Conservation (phyloP, 2,113 vertebrate species). For the Bombycilla garrulus region DNA sequence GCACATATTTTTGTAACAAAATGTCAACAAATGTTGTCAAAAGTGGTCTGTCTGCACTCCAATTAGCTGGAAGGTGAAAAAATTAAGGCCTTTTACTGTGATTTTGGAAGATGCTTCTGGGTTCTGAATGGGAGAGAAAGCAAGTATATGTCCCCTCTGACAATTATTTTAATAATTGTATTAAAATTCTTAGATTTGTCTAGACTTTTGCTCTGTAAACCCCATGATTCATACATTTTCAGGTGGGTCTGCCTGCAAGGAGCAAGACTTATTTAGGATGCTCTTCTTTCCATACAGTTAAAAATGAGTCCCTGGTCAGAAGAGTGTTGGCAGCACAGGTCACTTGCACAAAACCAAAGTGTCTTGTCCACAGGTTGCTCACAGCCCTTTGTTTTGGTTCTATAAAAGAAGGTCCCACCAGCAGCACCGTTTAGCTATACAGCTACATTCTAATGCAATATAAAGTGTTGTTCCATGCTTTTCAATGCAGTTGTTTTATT, state of each 20-base stretch:
- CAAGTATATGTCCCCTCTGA: neutral
- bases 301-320: neutral
- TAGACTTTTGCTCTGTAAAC: neutral
- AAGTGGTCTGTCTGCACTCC: neutral
- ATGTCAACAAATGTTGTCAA: neutral
- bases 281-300: neutral
- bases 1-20: neutral
- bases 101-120: neutral
- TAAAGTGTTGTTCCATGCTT: neutral
- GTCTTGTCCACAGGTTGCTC: neutral
- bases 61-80: neutral
- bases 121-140: neutral
- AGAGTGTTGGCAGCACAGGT: neutral
- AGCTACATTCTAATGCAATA: neutral
- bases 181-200: neutral
- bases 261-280: neutral
- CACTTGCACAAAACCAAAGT: neutral
- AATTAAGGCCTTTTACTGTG: neutral
- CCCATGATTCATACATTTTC: neutral
- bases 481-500: neutral
- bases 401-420: fast-evolving
- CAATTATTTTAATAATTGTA: too few species aligned
- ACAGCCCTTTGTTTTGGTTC: neutral
- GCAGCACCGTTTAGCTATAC: neutral
- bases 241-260: neutral